A percentile compares a stretch with the other conserved stretches of the same genome.
These are phyloP conservation scores for Hyles lineata DNA, from an alignment of 2,888 invertebrate species.

Conservation along the genomic window DNA sequence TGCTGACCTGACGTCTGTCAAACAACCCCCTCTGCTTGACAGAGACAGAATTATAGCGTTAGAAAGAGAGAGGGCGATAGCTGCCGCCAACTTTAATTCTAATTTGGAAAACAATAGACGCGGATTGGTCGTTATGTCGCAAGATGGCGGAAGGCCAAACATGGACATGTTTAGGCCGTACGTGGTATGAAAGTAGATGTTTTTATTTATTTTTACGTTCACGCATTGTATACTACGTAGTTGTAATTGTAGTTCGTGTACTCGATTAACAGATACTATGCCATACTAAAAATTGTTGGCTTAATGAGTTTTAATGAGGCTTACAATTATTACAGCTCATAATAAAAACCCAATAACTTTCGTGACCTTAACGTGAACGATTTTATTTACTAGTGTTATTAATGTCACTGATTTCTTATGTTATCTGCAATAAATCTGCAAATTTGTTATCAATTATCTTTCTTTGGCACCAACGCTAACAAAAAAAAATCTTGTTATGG, in stretches of 20 bases:
- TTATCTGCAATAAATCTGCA: too few relatives aligned
- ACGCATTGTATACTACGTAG: slow-evolving; percentile 31
- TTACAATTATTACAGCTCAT: too few relatives aligned
- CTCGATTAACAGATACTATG: neutral
- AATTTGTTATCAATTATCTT: too few relatives aligned
- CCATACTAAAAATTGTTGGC: neutral
- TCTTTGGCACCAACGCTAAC: neutral
- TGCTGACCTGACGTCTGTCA: slow-evolving; percentile 80
- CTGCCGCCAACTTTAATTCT: slow-evolving; percentile 81
- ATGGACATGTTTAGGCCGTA: slow-evolving; percentile 83
- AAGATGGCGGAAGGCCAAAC: slow-evolving; percentile 74
- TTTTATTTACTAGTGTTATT: neutral
- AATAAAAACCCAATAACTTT: too few relatives aligned
- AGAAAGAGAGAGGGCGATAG: slow-evolving; percentile 78
- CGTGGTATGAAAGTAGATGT: slow-evolving; percentile 77
- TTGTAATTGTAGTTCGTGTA: slow-evolving; percentile 25
- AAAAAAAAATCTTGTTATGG: neutral
- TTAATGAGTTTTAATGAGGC: too few relatives aligned
- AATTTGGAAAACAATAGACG: slow-evolving; percentile 81
- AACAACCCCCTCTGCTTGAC: slow-evolving; percentile 74
- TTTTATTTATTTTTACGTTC: slow-evolving; percentile 58
- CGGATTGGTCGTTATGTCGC: slow-evolving; percentile 74
- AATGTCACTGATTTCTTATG: too few relatives aligned
- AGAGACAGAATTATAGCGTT: slow-evolving; percentile 80
- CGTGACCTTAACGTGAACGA: neutral